Conservation (phyloP, 35 echinoderm and acorn worm genomes). For the Patiria miniata region DNA sequence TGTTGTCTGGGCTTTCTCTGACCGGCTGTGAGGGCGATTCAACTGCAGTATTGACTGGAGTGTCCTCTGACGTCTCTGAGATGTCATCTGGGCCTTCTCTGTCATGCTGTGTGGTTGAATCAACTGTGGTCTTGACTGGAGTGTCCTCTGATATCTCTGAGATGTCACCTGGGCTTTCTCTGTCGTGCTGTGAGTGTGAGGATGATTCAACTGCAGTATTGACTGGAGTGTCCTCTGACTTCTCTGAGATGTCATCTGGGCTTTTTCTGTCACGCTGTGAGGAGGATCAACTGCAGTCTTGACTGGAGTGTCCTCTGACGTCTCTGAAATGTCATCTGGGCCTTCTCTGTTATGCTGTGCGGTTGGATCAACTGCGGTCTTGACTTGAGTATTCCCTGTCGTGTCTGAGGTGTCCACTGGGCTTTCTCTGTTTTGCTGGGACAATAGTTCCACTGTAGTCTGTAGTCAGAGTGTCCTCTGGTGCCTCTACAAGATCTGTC, state of each 20-base stretch:
- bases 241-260: neutral
- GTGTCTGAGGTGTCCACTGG: no score
- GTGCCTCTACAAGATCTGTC: no score
- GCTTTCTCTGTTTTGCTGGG: no score
- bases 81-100: neutral
- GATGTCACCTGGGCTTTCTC: neutral
- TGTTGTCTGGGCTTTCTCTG: neutral
- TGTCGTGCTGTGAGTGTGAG: neutral
- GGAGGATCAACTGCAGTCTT: neutral
- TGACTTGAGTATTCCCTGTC: no score
- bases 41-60: neutral
- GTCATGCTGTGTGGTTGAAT: neutral
- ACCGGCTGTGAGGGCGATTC: neutral
- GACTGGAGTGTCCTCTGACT: neutral
- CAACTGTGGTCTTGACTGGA: neutral
- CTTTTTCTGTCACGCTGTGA: neutral
- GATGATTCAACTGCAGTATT: neutral
- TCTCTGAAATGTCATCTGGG: neutral
- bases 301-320: neutral
- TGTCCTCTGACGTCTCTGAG: neutral
- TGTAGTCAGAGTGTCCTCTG: no score
- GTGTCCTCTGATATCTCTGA: constrained; percentile 1
- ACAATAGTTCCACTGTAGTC: no score
- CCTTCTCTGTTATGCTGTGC: neutral
- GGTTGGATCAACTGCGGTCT: no score